Percentiles rank a stretch among this genome's conserved stretches.
phyloP scores from a whole-genome alignment of 1,140 invertebrate species.

The Drosophila suzukii region DNA sequence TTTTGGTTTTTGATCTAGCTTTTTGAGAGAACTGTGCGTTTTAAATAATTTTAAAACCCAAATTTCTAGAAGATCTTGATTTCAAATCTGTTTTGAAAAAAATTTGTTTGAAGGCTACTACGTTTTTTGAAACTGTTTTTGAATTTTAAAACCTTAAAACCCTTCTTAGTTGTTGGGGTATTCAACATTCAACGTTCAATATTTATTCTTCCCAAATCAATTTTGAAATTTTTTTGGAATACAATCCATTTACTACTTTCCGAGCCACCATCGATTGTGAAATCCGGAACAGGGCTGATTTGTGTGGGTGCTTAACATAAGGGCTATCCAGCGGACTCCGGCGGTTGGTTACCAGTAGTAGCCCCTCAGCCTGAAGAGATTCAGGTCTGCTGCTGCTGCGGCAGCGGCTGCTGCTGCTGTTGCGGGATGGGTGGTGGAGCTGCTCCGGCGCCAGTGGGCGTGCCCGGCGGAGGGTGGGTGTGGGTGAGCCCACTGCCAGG shows the following conservation, averaged over 20 bases:
- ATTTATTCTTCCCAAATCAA: background rate
- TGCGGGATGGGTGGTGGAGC: conserved; percentile 15
- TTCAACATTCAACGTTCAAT: no score
- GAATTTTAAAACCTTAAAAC: background rate
- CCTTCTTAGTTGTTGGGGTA: background rate
- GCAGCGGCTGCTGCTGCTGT: conserved; percentile 38
- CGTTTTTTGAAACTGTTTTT: background rate
- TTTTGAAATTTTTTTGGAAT: background rate
- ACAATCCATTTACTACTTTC: background rate
- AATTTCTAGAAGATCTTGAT: background rate
- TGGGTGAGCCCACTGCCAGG: conserved; percentile 32
- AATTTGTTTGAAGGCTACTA: no score
- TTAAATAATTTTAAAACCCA: background rate
- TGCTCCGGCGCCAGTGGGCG: conserved; percentile 28
- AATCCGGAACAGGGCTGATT: conserved; percentile 12
- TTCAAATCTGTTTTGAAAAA: no score
- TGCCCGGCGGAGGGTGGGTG: conserved; percentile 7
- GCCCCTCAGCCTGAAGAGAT: conserved; percentile 31
- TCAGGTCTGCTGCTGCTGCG: conserved; percentile 40
- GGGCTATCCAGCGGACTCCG: background rate
- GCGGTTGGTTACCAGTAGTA: conserved; percentile 43
- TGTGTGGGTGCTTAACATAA: conserved; percentile 36
- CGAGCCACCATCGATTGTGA: background rate
- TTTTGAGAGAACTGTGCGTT: background rate
- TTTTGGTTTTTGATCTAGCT: conserved; percentile 12